phyloP scores from a whole-genome alignment of 2,113 vertebrate species.

The Callopanchax toddi region DNA sequence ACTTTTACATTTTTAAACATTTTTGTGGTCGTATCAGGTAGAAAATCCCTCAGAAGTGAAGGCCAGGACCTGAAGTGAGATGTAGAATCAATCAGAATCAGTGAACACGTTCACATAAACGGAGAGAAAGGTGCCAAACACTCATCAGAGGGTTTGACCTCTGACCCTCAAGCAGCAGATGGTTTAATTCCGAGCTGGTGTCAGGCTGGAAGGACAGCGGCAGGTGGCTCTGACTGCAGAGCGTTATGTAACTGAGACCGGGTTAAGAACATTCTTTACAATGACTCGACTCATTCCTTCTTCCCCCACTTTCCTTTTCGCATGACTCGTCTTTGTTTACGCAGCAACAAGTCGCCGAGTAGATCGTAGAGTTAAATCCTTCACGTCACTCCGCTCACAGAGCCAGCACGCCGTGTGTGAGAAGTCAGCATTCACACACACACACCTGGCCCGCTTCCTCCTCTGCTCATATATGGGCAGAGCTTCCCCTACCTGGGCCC shows the following conservation, averaged over 20 bases:
- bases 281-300: slow-evolving; percentile 50
- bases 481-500: slow-evolving; percentile 79
- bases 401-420: slow-evolving; percentile 37
- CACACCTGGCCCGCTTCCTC: slow-evolving; percentile 75
- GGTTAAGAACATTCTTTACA: slow-evolving; percentile 48
- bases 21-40: too few species aligned
- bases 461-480: slow-evolving; percentile 78
- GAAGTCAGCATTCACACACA: slow-evolving; percentile 38
- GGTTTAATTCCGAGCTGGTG: too few species aligned
- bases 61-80: too few species aligned
- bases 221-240: slow-evolving; percentile 20
- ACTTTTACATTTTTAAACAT: too few species aligned
- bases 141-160: too few species aligned
- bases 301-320: slow-evolving; percentile 45
- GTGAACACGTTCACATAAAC: too few species aligned
- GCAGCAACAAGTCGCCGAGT: slow-evolving; percentile 58
- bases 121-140: too few species aligned
- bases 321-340: slow-evolving; percentile 71
- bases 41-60: too few species aligned
- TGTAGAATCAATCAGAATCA: too few species aligned
- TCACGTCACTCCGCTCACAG: slow-evolving; percentile 49
- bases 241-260: slow-evolving; percentile 49
- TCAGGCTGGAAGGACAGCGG: too few species aligned
- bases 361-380: slow-evolving; percentile 44
- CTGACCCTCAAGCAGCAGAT: too few species aligned